Percentiles rank a stretch among this genome's conserved stretches.
These are phyloP conservation scores for Tympanoctomys barrerae DNA, from an alignment of 2,797 vertebrate species.

Conservation along the genomic window DNA sequence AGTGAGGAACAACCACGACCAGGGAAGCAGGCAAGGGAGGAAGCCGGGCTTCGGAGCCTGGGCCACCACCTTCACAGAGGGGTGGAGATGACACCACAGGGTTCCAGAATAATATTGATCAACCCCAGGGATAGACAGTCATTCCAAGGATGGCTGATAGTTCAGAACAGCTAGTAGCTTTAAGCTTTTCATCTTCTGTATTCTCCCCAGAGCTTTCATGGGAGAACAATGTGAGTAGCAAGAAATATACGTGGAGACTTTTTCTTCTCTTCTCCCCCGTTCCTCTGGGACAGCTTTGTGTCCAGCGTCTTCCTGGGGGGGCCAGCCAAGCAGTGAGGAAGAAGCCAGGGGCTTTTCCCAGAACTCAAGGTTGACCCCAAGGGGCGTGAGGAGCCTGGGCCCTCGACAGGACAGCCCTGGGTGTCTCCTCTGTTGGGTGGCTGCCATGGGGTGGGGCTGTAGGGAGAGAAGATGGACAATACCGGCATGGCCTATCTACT, in stretches of 20 bases:
- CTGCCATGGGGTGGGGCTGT: background rate
- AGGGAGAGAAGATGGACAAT: background rate
- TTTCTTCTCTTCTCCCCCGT: background rate
- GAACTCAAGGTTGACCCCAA: no score
- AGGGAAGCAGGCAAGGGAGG: no score
- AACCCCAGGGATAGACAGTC: background rate
- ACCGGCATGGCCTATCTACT: background rate
- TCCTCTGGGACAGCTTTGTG: background rate
- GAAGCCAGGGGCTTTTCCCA: rapidly evolving
- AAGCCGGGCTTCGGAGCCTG: no score
- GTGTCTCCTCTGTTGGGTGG: no score
- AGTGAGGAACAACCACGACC: no score
- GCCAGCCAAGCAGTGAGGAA: background rate
- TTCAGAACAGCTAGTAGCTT: background rate
- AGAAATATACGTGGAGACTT: background rate
- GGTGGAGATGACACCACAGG: no score
- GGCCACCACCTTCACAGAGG: no score
- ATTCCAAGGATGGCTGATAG: background rate
- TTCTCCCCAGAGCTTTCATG: background rate
- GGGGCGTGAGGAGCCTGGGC: rapidly evolving
- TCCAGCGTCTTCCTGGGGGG: background rate
- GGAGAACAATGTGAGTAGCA: rapidly evolving
- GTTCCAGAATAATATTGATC: background rate
- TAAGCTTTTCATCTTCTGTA: background rate
- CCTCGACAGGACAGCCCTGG: no score